These are phyloP conservation scores for Ptyas mucosa DNA, from an alignment of 2,113 vertebrate species.

Conservation along the genomic window DNA sequence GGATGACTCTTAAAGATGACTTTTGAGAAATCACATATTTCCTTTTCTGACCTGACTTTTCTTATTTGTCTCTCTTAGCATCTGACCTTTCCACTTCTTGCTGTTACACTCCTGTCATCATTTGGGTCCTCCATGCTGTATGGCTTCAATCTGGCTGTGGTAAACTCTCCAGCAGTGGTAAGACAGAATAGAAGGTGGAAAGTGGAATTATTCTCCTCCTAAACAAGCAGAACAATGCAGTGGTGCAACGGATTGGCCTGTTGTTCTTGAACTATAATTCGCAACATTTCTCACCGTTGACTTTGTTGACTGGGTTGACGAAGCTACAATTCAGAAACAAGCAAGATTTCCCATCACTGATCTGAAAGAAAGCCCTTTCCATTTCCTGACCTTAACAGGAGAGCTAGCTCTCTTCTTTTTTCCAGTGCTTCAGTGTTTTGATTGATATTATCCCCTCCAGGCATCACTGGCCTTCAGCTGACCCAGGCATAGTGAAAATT, in stretches of 20 bases:
- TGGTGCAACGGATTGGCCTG: background rate
- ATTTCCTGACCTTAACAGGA: background rate
- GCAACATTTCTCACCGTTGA: background rate
- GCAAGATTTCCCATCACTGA: background rate
- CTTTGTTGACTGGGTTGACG: background rate
- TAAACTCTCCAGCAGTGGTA: slow-evolving; percentile 85
- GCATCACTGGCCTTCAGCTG: background rate
- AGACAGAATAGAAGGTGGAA: slow-evolving; percentile 24
- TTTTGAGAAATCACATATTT: background rate
- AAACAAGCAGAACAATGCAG: background rate
- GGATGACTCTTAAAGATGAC: background rate
- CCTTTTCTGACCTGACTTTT: background rate
- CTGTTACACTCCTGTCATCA: slow-evolving; percentile 79
- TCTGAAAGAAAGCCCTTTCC: background rate
- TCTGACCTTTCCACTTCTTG: slow-evolving; percentile 77
- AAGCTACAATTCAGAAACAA: background rate
- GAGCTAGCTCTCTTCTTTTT: background rate
- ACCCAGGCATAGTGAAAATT: background rate
- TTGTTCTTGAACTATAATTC: background rate
- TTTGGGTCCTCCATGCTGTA: slow-evolving; percentile 88
- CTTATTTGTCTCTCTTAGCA: slow-evolving; percentile 60
- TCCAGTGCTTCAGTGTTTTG: background rate
- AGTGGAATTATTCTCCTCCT: background rate
- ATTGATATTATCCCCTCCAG: background rate
- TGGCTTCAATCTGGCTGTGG: slow-evolving; percentile 86